Conservation (phyloP, 2,113 vertebrate species). For the Ictalurus furcatus region DNA sequence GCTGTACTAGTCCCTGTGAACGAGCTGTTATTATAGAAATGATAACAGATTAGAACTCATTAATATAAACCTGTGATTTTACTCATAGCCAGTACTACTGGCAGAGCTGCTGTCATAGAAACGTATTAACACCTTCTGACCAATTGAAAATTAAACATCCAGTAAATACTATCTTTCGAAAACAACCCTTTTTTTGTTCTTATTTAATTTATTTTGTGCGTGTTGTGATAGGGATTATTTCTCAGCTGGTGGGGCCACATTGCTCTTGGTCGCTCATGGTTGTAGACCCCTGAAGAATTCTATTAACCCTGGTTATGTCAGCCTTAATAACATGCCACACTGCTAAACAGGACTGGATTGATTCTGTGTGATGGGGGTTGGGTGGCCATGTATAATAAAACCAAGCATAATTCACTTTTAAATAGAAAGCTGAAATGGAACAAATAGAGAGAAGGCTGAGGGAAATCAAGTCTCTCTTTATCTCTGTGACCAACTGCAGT, state of each 20-base stretch:
- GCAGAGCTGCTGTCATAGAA: not conserved
- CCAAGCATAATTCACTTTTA: slow-evolving; percentile 62
- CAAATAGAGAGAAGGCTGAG: slow-evolving; percentile 48
- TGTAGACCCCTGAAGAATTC: slow-evolving; percentile 71
- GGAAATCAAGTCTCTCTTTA: slow-evolving; percentile 51
- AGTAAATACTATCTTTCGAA: slow-evolving; percentile 28
- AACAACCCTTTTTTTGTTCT: slow-evolving; percentile 40
- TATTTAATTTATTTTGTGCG: slow-evolving; percentile 55
- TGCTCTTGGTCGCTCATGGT: slow-evolving; percentile 60
- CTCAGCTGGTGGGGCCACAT: slow-evolving; percentile 62
- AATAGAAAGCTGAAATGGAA: slow-evolving; percentile 50
- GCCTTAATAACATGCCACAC: slow-evolving; percentile 67
- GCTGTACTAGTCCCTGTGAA: not conserved
- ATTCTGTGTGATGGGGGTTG: slow-evolving; percentile 48
- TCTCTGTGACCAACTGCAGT: slow-evolving; percentile 40
- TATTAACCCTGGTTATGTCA: slow-evolving; percentile 72
- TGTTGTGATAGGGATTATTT: slow-evolving; percentile 63
- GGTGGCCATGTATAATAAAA: slow-evolving; percentile 55
- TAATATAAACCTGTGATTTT: not conserved
- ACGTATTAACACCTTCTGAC: not conserved
- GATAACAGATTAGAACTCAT: not conserved
- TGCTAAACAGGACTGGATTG: slow-evolving; percentile 61
- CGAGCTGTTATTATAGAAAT: not conserved
- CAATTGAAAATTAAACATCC: slow-evolving; percentile 11
- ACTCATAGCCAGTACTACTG: not conserved